Conservation (phyloP, 2,888 invertebrate genomes). For the Ditylenchus weischeri region DNA sequence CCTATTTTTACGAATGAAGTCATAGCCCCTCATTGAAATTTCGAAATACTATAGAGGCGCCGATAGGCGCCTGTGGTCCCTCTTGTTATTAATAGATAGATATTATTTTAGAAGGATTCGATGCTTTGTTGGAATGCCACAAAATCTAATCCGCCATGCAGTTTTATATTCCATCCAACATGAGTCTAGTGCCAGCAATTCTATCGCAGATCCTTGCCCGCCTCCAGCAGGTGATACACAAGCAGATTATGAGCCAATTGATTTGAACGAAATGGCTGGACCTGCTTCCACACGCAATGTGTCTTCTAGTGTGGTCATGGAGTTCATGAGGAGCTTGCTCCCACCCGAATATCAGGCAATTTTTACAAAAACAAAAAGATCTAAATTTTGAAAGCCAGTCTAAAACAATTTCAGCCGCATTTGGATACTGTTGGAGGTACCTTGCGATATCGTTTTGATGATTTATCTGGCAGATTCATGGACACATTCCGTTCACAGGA, state of each 20-base stretch:
- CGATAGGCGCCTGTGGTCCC: too few relatives aligned
- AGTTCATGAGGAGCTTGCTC: conserved; percentile 4
- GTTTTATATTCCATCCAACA: conserved; percentile 37
- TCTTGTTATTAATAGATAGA: too few relatives aligned
- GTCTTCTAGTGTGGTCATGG: neutral
- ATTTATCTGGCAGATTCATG: neutral
- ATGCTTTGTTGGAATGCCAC: conserved; percentile 40
- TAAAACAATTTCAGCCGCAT: neutral
- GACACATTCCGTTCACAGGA: neutral
- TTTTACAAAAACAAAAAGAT: neutral
- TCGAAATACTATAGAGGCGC: too few relatives aligned
- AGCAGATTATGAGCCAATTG: conserved; percentile 1
- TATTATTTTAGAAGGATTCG: conserved; percentile 31
- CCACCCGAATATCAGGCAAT: conserved; percentile 5
- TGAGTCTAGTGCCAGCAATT: conserved; percentile 9
- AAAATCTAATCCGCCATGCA: conserved; percentile 40
- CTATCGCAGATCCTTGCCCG: conserved; percentile 30
- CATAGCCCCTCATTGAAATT: too few relatives aligned
- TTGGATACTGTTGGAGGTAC: conserved; percentile 3
- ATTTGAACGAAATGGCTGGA: neutral
- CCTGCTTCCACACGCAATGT: neutral
- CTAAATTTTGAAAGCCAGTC: neutral
- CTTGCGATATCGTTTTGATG: neutral
- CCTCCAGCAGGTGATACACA: conserved; percentile 26
- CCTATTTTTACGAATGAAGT: too few relatives aligned